Evolutionary conservation across 1,140 invertebrate genomes (phyloP).

Genomic region (Drosophila teissieri): DNA sequence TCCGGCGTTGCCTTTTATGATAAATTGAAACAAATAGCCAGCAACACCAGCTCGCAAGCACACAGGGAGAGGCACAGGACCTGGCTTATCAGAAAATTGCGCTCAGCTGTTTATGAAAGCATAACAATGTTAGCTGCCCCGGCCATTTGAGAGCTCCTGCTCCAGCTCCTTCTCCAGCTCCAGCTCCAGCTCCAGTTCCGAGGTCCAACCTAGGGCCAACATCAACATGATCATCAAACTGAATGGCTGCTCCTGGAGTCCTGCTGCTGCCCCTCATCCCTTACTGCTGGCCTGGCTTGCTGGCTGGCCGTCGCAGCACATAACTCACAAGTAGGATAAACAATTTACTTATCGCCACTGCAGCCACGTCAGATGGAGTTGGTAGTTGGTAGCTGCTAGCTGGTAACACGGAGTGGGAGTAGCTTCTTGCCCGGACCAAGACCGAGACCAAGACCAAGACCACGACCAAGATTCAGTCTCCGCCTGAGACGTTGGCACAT

Average conservation of each 20-base stretch:
- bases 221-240: slow-evolving; percentile 81
- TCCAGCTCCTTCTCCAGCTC: not conserved
- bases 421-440: slow-evolving; percentile 7
- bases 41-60: slow-evolving; percentile 19
- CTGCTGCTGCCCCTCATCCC: slow-evolving; percentile 10
- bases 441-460: slow-evolving; percentile 5
- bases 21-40: slow-evolving; percentile 83
- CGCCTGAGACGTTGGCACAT: slow-evolving; percentile 67
- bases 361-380: slow-evolving; percentile 46
- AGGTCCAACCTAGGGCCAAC: slow-evolving; percentile 45
- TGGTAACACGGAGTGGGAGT: not conserved
- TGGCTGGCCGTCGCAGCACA: slow-evolving; percentile 63
- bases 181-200: not conserved
- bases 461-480: slow-evolving; percentile 26
- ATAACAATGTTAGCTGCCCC: slow-evolving; percentile 74
- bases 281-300: slow-evolving; percentile 33
- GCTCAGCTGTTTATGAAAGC: slow-evolving; percentile 83
- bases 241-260: slow-evolving; percentile 37
- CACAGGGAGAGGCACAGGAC: slow-evolving; percentile 38
- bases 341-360: slow-evolving; percentile 81
- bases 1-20: slow-evolving; percentile 81
- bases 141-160: slow-evolving; percentile 46
- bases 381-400: not conserved
- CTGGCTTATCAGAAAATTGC: slow-evolving; percentile 81
- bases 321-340: slow-evolving; percentile 83